Conservation (phyloP, 2,888 invertebrate species). For the Autographa pulchrina region DNA sequence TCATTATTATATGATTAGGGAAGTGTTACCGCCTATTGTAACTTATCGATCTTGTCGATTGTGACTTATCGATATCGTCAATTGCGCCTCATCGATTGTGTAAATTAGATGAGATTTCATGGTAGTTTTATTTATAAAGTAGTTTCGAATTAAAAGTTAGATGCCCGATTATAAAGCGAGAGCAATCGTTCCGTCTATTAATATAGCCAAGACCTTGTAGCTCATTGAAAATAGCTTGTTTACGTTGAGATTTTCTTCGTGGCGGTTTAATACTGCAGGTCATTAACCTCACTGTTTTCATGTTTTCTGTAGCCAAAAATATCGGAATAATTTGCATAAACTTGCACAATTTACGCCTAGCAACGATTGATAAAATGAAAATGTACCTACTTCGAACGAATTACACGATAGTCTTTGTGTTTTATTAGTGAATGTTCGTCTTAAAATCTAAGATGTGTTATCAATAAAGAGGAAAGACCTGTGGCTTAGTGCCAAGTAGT, state of each 20-base stretch:
- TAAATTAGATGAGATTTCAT: neutral
- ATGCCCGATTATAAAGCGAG: neutral
- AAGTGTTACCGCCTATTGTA: neutral
- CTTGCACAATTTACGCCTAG: constrained; percentile 50
- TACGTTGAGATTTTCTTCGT: neutral
- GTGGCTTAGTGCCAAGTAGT: neutral
- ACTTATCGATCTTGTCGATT: neutral
- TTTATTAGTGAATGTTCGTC: neutral
- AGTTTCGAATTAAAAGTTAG: neutral
- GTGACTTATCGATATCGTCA: neutral
- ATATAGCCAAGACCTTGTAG: neutral
- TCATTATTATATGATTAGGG: constrained; percentile 7
- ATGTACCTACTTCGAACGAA: constrained; percentile 35
- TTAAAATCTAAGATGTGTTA: neutral
- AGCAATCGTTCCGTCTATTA: neutral
- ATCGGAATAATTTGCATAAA: constrained; percentile 60
- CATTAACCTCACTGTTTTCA: constrained; percentile 61
- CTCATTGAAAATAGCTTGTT: constrained; percentile 1
- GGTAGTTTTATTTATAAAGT: neutral
- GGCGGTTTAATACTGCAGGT: constrained; percentile 43
- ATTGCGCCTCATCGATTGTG: neutral
- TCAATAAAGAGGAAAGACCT: neutral
- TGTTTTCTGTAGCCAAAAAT: constrained; percentile 60
- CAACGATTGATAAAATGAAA: constrained; percentile 58
- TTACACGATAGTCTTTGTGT: constrained; percentile 30